Evolutionary conservation across 2,888 invertebrate genomes (phyloP), one percentile per base, ranked within the genome.

Genomic region (Tineola bisselliella): DNA sequence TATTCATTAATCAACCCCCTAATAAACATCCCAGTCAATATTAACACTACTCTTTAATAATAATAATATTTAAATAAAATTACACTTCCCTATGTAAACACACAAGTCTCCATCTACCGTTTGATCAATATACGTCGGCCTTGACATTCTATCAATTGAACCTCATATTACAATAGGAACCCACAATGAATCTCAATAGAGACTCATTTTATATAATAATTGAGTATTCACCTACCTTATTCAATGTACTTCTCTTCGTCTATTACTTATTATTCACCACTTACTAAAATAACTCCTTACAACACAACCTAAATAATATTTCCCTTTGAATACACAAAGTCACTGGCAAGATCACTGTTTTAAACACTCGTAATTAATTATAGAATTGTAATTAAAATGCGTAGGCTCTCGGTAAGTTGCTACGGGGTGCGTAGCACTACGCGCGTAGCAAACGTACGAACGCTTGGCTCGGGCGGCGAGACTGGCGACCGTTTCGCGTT

Each of bases 81-180:
- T 48, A 48, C 25, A 56, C 2, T 56, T 12, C 10, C 10, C 17
- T 17, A 54, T 6, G 54, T 54, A 56, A 56, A 56, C 56, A 56
- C 25, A 56, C 12, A n/a, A 19, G 1, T 17, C 15, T 13, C 15
- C 6, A 5, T 25, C 15, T 43, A 66, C 65, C 71, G 72, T 69
- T 72, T 81, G 78, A 79, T 84, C 84, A 75, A 84, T 84, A 84
- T 73, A 68, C 67, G 69, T 78, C n/a, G 84, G 79, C 84, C 84
- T 86, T 86, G 84, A 84, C 84, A 83, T 84, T 62, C 30, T 38
- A 33, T 48, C 15, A 17, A 54, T 54, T 13, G n/a, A 17, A 54
- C 15, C 25, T 30, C 33, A 57, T 15, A 11, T 33, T 70, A 65
- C 64, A 65, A 25, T 25, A 25, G 2, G 6, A 25, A 25, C 25